These are phyloP conservation scores for Thysanoteuthis rhombus DNA, from an alignment of 2,888 invertebrate species.

Conservation along the genomic window DNA sequence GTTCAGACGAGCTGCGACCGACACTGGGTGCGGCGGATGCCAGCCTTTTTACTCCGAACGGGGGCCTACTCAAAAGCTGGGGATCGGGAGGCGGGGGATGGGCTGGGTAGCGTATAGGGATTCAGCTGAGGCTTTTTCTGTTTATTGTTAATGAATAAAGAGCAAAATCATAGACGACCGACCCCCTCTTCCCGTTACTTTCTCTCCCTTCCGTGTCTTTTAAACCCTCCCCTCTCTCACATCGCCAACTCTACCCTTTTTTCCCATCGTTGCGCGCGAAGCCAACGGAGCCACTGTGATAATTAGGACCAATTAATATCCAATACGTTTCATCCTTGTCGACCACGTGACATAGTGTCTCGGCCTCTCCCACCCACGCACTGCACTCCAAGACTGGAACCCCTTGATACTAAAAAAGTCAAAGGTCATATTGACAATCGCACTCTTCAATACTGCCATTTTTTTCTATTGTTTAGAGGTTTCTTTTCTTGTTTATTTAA, in stretches of 20 bases:
- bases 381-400: neutral
- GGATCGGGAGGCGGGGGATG: neutral
- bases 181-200: neutral
- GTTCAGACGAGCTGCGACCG: neutral
- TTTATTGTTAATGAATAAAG: neutral
- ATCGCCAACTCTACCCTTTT: neutral
- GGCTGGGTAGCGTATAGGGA: neutral
- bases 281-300: neutral
- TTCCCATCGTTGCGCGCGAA: neutral
- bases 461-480: neutral
- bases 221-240: neutral
- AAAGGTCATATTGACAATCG: neutral
- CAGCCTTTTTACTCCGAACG: neutral
- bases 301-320: conserved; percentile 12
- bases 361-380: too few relatives aligned
- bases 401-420: neutral
- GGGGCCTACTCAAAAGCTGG: neutral
- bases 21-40: neutral
- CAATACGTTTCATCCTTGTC: neutral
- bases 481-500: too few relatives aligned
- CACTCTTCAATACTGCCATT: neutral
- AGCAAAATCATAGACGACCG: neutral
- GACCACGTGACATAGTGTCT: neutral
- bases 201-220: neutral
- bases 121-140: neutral